Conservation (phyloP, 2,888 invertebrate genomes). For the Idaea aversata region DNA sequence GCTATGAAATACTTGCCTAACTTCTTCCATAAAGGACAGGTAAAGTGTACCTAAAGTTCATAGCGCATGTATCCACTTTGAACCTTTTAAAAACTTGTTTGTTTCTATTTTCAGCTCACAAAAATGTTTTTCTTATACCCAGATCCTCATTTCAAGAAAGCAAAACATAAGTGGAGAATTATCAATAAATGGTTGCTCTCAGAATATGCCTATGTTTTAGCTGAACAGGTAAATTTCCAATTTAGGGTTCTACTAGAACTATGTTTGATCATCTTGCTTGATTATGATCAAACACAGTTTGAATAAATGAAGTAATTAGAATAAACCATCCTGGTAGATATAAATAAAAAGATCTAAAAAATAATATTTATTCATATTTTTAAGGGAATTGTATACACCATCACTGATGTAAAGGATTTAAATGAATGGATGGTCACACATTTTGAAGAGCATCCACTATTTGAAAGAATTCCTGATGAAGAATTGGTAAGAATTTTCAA, state of each 20-base stretch:
- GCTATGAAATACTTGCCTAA: slow-evolving; percentile 99
- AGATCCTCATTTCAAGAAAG: slow-evolving; percentile 99
- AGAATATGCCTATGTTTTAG: slow-evolving; percentile 97
- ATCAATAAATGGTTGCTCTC: slow-evolving; percentile 95
- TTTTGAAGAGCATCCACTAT: slow-evolving; percentile 94
- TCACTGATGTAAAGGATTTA: slow-evolving; percentile 98
- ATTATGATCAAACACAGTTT: too few species aligned
- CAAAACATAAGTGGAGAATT: slow-evolving; percentile 99
- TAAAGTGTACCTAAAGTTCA: slow-evolving; percentile 43
- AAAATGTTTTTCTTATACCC: slow-evolving; percentile 99
- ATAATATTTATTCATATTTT: slow-evolving; percentile 30
- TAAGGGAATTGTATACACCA: slow-evolving; percentile 95
- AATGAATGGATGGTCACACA: slow-evolving; percentile 98
- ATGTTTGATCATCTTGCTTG: too few species aligned
- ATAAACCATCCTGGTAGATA: too few species aligned
- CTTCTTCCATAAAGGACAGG: slow-evolving; percentile 96
- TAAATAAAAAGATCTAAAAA: too few species aligned
- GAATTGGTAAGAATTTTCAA: slow-evolving; percentile 83
- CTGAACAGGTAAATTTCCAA: slow-evolving; percentile 83
- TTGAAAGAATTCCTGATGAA: slow-evolving; percentile 86
- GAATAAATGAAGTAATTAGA: too few species aligned
- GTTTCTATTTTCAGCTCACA: slow-evolving; percentile 83
- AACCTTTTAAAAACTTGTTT: neutral
- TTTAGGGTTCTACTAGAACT: neutral
- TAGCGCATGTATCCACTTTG: neutral